Evolutionary conservation across 37 sponge, comb jelly and placozoan species (phyloP).

Genomic region (Amphimedon queenslandica): DNA sequence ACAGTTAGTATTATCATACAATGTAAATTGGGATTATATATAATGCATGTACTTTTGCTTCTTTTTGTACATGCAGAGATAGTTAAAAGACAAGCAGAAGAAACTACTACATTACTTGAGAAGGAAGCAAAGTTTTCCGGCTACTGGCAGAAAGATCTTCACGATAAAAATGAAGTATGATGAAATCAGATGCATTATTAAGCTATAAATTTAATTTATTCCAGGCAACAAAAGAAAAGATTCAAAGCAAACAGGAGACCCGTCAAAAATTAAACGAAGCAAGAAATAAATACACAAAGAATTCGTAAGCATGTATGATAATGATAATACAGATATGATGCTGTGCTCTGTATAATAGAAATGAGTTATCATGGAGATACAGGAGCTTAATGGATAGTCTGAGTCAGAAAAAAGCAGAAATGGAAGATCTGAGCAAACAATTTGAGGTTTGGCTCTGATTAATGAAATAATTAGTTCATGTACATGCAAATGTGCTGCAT

Average conservation of each 20-base stretch:
- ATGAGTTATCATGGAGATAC: slow-evolving; percentile 52
- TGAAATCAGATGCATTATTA: too few species aligned
- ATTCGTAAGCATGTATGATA: background rate
- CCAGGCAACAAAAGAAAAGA: slow-evolving; percentile 17
- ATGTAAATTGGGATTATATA: background rate
- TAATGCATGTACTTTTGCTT: too few species aligned
- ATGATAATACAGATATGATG: background rate
- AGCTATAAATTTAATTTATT: too few species aligned
- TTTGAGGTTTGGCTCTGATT: slow-evolving; percentile 52
- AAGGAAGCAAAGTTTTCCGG: slow-evolving; percentile 20
- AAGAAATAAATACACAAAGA: slow-evolving; percentile 40
- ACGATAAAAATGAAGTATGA: slow-evolving; percentile 33
- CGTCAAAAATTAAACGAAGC: slow-evolving; percentile 44
- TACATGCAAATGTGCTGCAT: slow-evolving; percentile 3
- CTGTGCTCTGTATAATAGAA: slow-evolving; percentile 9
- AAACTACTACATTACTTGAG: slow-evolving; percentile 15
- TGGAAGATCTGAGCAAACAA: slow-evolving; percentile 55
- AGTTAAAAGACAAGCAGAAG: slow-evolving; percentile 24
- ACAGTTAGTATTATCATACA: slow-evolving; percentile 24
- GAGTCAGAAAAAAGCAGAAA: slow-evolving; percentile 43
- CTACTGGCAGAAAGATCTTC: slow-evolving; percentile 52
- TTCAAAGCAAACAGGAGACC: slow-evolving; percentile 6
- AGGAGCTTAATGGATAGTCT: slow-evolving; percentile 34
- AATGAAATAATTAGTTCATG: slow-evolving; percentile 44
- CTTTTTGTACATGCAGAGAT: slow-evolving; percentile 22